Percentiles rank a stretch among this genome's conserved stretches.
These are phyloP conservation scores for Allacma fusca DNA, from an alignment of 2,888 invertebrate genomes.

Conservation along the genomic window DNA sequence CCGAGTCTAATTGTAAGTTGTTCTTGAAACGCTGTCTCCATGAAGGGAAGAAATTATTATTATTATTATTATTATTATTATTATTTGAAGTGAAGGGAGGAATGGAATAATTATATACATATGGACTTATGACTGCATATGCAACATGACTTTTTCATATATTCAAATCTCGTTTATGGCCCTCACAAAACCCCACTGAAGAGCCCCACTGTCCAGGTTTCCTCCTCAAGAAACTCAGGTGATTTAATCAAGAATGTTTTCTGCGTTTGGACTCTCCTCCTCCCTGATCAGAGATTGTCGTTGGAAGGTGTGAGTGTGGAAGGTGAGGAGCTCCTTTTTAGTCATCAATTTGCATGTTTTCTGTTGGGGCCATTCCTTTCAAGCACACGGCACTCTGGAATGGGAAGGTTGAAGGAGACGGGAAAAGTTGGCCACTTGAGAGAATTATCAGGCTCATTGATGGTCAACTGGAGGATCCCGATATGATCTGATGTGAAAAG, in stretches of 20 bases:
- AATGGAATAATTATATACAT: constrained; percentile 12
- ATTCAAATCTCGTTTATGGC: constrained; percentile 2
- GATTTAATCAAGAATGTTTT: constrained; percentile 37
- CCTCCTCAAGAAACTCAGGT: not conserved
- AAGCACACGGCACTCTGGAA: too few relatives aligned
- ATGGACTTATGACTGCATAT: not conserved
- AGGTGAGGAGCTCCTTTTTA: constrained; percentile 37
- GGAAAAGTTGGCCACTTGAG: not conserved
- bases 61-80: constrained; percentile 38
- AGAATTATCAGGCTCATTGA: constrained; percentile 1
- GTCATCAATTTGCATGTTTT: constrained; percentile 30
- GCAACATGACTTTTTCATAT: not conserved
- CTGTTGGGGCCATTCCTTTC: not conserved
- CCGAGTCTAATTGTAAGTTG: not conserved
- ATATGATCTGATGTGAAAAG: constrained; percentile 38
- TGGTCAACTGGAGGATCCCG: constrained; percentile 24
- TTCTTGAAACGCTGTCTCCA: constrained; percentile 27
- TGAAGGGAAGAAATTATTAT: constrained; percentile 40
- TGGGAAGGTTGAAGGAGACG: not conserved
- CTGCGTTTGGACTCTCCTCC: not conserved
- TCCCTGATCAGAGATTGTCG: constrained; percentile 23
- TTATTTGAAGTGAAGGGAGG: constrained; percentile 29
- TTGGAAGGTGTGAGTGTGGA: constrained; percentile 34
- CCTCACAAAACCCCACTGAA: not conserved
- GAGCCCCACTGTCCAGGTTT: not conserved